These are phyloP conservation scores for Latheticus oryzae DNA, from an alignment of 2,888 invertebrate species.

Conservation along the genomic window DNA sequence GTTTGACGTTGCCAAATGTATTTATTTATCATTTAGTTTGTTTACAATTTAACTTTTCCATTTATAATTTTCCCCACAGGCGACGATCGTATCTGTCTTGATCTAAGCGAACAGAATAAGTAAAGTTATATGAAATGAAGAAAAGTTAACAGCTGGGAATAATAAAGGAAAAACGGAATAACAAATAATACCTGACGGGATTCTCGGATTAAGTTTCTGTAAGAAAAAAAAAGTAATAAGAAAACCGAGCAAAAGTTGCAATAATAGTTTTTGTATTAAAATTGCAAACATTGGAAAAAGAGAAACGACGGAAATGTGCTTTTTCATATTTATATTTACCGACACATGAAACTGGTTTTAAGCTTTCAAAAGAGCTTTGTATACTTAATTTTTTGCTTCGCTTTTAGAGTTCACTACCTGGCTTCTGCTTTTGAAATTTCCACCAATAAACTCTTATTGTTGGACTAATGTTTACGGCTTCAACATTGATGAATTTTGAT, in stretches of 20 bases:
- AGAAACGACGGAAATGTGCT: slow-evolving; percentile 16
- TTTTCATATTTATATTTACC: slow-evolving; percentile 7
- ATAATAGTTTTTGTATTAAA: slow-evolving; percentile 23
- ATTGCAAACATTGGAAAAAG: slow-evolving; percentile 1
- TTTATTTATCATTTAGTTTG: slow-evolving; percentile 27
- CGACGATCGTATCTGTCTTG: background rate
- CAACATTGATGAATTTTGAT: no score
- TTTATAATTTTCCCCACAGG: slow-evolving; percentile 7
- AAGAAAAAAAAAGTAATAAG: slow-evolving; percentile 8
- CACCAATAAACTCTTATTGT: no score
- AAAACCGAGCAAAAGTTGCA: slow-evolving; percentile 8
- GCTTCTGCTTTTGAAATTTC: no score
- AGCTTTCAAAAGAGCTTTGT: slow-evolving; percentile 27
- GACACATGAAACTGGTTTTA: slow-evolving; percentile 12
- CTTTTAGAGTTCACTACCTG: slow-evolving; percentile 27
- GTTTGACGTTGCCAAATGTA: slow-evolving; percentile 11
- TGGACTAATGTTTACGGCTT: no score
- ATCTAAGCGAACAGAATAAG: background rate
- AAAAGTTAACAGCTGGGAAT: slow-evolving; percentile 11
- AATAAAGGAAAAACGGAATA: slow-evolving; percentile 8
- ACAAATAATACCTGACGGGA: slow-evolving; percentile 15
- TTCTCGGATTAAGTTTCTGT: slow-evolving; percentile 10
- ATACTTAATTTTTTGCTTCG: slow-evolving; percentile 27
- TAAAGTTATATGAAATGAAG: slow-evolving; percentile 15
- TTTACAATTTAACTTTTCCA: slow-evolving; percentile 18